Percentiles rank a stretch among this genome's conserved stretches.
phyloP scores from a whole-genome alignment of 2,113 vertebrate species.

The Leucopsar rothschildi region DNA sequence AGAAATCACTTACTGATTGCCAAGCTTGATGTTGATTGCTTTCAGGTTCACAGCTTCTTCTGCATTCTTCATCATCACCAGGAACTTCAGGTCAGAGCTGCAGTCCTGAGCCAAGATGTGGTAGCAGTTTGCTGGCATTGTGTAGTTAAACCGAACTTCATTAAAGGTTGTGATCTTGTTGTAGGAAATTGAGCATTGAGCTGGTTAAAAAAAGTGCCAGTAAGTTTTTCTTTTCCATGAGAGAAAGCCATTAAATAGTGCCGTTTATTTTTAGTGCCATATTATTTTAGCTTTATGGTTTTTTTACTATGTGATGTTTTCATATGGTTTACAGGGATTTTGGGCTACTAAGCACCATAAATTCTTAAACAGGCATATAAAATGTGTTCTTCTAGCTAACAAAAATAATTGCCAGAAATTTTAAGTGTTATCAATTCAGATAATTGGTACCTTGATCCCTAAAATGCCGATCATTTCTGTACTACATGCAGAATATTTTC shows the following conservation, averaged over 20 bases:
- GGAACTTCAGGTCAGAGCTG: conserved; percentile 75
- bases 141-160: conserved; percentile 52
- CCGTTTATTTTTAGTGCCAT: not conserved
- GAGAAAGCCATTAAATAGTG: not conserved
- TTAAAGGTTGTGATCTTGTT: conserved; percentile 76
- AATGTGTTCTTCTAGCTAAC: not conserved
- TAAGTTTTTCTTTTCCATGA: not conserved
- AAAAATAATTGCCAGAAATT: not conserved
- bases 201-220: conserved; percentile 20
- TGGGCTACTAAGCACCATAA: not conserved
- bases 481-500: not conserved
- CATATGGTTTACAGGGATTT: not conserved
- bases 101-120: conserved; percentile 81
- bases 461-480: not conserved
- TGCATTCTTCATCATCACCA: conserved; percentile 75
- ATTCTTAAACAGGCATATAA: not conserved
- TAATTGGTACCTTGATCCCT: not conserved
- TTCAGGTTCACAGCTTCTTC: conserved; percentile 38
- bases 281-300: not conserved
- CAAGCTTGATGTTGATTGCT: conserved; percentile 70
- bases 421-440: not conserved
- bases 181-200: conserved; percentile 37
- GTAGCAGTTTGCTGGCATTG: conserved; percentile 73
- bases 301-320: not conserved
- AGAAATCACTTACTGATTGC: conserved; percentile 72